Evolutionary conservation across 2,797 vertebrate genomes (phyloP).

Genomic region (Ibycter americanus): DNA sequence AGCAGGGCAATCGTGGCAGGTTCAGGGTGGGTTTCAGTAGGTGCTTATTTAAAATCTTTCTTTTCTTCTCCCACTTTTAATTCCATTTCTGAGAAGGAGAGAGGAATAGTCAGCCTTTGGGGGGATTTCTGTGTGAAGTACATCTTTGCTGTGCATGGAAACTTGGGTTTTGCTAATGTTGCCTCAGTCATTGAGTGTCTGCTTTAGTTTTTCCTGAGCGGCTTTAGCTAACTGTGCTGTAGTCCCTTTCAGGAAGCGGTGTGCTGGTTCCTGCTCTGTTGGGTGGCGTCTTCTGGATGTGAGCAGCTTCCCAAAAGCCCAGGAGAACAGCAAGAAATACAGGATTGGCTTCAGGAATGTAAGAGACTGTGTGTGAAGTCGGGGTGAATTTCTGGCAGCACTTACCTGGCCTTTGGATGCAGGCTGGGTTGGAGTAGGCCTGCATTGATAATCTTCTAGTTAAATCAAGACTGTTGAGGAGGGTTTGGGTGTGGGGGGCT

Average conservation of each 20-base stretch:
- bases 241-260: neutral
- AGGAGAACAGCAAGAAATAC: neutral
- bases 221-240: neutral
- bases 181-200: neutral
- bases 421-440: neutral
- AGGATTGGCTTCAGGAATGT: neutral
- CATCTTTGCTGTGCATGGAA: neutral
- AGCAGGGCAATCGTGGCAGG: neutral
- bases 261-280: neutral
- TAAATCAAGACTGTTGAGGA: neutral
- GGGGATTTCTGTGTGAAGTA: neutral
- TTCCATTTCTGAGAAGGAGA: neutral
- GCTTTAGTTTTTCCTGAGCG: neutral
- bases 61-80: neutral
- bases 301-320: neutral
- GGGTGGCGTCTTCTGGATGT: neutral
- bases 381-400: neutral
- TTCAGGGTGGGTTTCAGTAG: neutral
- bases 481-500: rapidly evolving
- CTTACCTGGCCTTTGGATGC: rapidly evolving
- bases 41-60: neutral
- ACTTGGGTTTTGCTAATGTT: neutral
- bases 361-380: neutral
- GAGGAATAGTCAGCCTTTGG: neutral
- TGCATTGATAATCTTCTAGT: neutral